Evolutionary conservation across 1,140 invertebrate species (phyloP).

Genomic region (Drosophila gunungcola): DNA sequence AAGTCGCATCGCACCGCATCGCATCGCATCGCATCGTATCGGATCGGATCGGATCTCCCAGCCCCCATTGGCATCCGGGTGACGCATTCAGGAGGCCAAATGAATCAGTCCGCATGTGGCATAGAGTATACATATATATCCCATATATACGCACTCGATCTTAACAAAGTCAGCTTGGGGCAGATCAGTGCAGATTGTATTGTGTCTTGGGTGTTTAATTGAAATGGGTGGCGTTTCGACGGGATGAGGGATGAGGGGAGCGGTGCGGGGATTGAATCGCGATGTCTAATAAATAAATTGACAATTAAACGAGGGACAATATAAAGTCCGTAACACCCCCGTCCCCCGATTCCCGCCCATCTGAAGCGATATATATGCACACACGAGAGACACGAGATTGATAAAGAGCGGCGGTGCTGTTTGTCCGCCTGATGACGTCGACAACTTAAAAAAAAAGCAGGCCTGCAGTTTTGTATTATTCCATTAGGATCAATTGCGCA

Average conservation of each 20-base stretch:
- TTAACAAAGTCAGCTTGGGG: slow-evolving; percentile 57
- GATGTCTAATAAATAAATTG: slow-evolving; percentile 63
- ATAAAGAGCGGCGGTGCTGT: slow-evolving; percentile 14
- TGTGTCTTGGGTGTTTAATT: slow-evolving; percentile 56
- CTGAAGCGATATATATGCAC: neutral
- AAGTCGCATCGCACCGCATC: neutral
- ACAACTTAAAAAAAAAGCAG: neutral
- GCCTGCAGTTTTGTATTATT: slow-evolving; percentile 29
- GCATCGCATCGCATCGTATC: neutral
- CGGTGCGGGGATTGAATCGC: slow-evolving; percentile 44
- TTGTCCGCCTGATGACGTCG: slow-evolving; percentile 20
- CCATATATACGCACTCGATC: slow-evolving; percentile 12
- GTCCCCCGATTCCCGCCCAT: neutral
- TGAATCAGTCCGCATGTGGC: slow-evolving; percentile 7
- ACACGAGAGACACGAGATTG: slow-evolving; percentile 21
- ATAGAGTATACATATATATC: neutral
- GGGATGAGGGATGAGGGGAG: neutral
- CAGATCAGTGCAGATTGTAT: slow-evolving; percentile 76
- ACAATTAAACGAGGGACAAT: slow-evolving; percentile 41
- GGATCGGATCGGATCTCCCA: neutral
- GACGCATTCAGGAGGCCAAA: slow-evolving; percentile 27
- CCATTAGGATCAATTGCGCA: slow-evolving; percentile 36
- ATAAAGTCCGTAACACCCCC: neutral
- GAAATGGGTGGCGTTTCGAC: slow-evolving; percentile 6
- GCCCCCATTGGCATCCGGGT: slow-evolving; percentile 5